Evolutionary conservation across 2,113 vertebrate genomes (phyloP), one percentile per base, ranked within the genome.

Genomic region (Trichomycterus rosablanca): DNA sequence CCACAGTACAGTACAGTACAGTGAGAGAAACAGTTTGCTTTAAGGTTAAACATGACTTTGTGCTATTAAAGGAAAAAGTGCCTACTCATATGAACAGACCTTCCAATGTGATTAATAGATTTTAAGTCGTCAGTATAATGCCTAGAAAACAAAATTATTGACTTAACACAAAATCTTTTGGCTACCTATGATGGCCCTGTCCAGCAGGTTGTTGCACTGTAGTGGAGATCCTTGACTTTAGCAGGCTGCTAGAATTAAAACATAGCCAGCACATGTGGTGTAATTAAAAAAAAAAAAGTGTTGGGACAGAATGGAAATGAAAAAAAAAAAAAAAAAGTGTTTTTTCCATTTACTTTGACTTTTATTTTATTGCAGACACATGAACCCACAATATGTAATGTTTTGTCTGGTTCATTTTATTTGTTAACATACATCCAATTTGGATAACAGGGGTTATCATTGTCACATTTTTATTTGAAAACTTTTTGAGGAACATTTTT

Each of bases 141-240:
- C 43, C 43, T 35, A 39, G 3, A 43, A n/a, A 60, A 15, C 26
- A 44, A 54, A 20, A 37, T 16, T 45, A n/a, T 44, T 63, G 19
- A 18, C 26, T 10, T 12, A 16, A 24, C 15, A 34, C 19, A 39
- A 50, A 58, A 65, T n/a, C n/a, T n/a, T n/a, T 24, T 42, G 14
- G 49, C 43, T 34, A 20, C 37, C 66, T 16, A 42, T 48, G 22
- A 34, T 56, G 37, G 28, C 58, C 71, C 71, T 58, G 66, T 57
- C 71, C 71, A 69, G 71, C 71, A 73, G 71, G 71, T 58, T 52
- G 5, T 22, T 40, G 44, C 34, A 34, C 61, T 73, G 62, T 60
- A 59, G 22, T 42, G 34, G 28, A 50, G 52, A 57, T 42, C 24
- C 26, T 30, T 7, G 18, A 34, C 32, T 55, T 32, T 49, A 53